Percentiles rank a stretch among this genome's conserved stretches.
Evolutionary conservation across 2,113 vertebrate genomes (phyloP).

Genomic region (Aspiorhynchus laticeps): DNA sequence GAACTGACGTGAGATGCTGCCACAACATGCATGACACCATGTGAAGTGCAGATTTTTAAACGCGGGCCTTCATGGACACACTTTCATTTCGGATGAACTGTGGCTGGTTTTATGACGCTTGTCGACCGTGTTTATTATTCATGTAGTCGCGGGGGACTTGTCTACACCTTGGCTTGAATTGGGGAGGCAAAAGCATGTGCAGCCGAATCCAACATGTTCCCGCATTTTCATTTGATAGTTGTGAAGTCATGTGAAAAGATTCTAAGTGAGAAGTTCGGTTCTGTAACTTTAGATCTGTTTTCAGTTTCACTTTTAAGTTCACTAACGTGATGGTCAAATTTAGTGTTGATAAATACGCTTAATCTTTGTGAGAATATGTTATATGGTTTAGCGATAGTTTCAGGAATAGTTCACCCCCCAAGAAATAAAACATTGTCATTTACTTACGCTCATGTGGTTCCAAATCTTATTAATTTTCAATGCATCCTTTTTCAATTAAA

Average conservation of each 20-base stretch:
- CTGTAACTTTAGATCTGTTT: neutral
- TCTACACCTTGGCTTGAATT: neutral
- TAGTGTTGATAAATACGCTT: neutral
- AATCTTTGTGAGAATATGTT: neutral
- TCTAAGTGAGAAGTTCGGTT: neutral
- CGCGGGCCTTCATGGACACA: neutral
- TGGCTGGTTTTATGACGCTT: neutral
- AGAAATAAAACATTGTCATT: neutral
- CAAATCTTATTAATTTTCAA: neutral
- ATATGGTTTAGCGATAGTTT: neutral
- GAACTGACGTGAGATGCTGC: constrained; percentile 53
- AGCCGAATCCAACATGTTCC: neutral
- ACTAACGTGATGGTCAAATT: neutral
- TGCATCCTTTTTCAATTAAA: neutral
- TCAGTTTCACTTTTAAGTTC: neutral
- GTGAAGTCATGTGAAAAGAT: neutral
- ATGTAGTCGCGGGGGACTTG: too few relatives aligned
- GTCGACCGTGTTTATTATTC: neutral
- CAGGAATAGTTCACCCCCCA: neutral
- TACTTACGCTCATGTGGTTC: neutral
- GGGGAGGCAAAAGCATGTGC: neutral
- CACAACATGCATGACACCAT: constrained; percentile 18
- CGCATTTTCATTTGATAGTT: neutral
- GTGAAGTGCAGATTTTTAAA: constrained; percentile 15
- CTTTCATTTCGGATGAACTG: too few relatives aligned